phyloP scores from a whole-genome alignment of 2,888 invertebrate genomes.

The Caenorhabditis auriculariae region DNA sequence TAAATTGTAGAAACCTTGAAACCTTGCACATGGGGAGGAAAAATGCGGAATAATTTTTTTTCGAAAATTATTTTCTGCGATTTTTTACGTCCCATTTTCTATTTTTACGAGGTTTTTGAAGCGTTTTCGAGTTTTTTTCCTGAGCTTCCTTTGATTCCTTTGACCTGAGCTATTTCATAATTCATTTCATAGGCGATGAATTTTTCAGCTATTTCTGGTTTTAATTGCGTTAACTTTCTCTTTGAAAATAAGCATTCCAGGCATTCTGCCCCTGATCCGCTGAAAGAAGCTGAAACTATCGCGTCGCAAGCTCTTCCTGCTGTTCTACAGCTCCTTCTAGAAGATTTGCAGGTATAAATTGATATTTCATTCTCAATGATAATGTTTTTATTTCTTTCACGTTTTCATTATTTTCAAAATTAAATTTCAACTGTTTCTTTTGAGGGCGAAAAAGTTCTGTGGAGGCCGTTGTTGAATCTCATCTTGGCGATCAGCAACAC shows the following conservation, averaged over 20 bases:
- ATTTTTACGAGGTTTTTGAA: too few relatives aligned
- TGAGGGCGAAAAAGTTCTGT: conserved; percentile 20
- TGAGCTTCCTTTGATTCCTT: too few relatives aligned
- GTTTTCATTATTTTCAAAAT: too few relatives aligned
- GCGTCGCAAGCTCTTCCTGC: conserved; percentile 10
- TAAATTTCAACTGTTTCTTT: too few relatives aligned
- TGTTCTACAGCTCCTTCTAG: conserved; percentile 11
- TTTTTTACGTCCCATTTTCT: too few relatives aligned
- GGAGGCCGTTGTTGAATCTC: conserved; percentile 40
- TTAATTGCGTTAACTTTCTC: background rate
- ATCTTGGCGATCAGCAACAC: conserved; percentile 42
- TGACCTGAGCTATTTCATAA: too few relatives aligned
- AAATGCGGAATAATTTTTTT: too few relatives aligned
- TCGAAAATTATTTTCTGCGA: too few relatives aligned
- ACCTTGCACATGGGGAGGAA: too few relatives aligned
- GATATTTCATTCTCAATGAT: background rate
- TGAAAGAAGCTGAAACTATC: conserved; percentile 21
- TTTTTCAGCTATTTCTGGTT: background rate
- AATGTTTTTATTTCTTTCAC: background rate
- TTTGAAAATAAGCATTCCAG: conserved; percentile 13
- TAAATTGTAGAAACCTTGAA: too few relatives aligned
- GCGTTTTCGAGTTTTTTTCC: too few relatives aligned
- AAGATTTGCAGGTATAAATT: conserved; percentile 11
- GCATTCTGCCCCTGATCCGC: conserved; percentile 34
- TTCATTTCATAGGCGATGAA: background rate